Evolutionary conservation across 1,140 invertebrate species (phyloP).

Genomic region (Drosophila neocordata): DNA sequence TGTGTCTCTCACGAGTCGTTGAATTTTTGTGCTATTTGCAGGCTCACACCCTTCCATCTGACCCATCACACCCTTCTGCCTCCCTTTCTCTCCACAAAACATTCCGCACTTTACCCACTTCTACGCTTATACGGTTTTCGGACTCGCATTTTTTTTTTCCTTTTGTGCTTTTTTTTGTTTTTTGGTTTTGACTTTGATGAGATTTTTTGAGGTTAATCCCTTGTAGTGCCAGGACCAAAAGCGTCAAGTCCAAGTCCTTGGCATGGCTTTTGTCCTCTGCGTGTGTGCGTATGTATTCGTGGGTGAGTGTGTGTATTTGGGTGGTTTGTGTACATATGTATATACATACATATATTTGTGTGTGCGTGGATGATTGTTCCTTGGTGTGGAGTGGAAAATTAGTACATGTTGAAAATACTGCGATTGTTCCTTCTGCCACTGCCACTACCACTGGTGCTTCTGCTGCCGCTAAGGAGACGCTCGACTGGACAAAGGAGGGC

Average conservation of each 20-base stretch:
- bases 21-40: slow-evolving; percentile 72
- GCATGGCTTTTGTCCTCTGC: slow-evolving; percentile 65
- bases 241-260: slow-evolving; percentile 76
- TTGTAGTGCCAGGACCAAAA: slow-evolving; percentile 75
- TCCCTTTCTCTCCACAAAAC: slow-evolving; percentile 5
- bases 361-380: slow-evolving; percentile 61
- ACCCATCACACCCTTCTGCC: slow-evolving; percentile 1
- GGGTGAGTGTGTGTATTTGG: slow-evolving; percentile 10
- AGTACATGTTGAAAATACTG: slow-evolving; percentile 74
- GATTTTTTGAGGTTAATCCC: slow-evolving; percentile 81
- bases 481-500: slow-evolving; percentile 62
- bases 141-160: slow-evolving; percentile 32
- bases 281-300: slow-evolving; percentile 15
- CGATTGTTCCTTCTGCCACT: slow-evolving; percentile 61
- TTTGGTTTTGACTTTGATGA: slow-evolving; percentile 80
- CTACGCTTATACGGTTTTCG: slow-evolving; percentile 24
- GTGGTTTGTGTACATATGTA: too few species aligned
- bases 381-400: slow-evolving; percentile 79
- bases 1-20: slow-evolving; percentile 59
- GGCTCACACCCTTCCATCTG: slow-evolving; percentile 54
- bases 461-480: slow-evolving; percentile 47
- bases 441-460: slow-evolving; percentile 2
- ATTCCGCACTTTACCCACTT: slow-evolving; percentile 1
- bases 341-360: background rate
- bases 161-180: slow-evolving; percentile 40